Evolutionary conservation across 2,113 vertebrate genomes (phyloP).

Genomic region (Catharus bicknelli): DNA sequence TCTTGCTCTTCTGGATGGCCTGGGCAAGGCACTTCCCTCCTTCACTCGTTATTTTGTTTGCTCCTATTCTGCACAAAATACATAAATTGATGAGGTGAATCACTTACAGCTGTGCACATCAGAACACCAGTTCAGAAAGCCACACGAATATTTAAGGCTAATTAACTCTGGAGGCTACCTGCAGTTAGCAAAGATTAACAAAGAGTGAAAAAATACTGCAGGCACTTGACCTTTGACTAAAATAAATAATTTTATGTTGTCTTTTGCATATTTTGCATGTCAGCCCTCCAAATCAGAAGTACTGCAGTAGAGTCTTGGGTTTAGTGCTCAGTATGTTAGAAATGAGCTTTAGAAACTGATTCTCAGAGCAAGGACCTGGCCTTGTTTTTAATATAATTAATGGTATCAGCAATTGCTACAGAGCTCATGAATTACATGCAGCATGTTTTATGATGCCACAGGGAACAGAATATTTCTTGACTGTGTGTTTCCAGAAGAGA

Average conservation of each 20-base stretch:
- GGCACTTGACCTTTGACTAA: neutral
- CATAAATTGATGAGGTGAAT: neutral
- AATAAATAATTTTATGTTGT: neutral
- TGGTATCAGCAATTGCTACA: neutral
- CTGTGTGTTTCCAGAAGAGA: neutral
- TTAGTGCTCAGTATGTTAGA: neutral
- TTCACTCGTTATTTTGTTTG: slow-evolving; percentile 85
- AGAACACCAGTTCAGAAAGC: neutral
- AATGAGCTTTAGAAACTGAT: neutral
- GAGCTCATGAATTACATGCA: neutral
- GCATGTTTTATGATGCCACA: neutral
- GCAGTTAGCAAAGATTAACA: neutral
- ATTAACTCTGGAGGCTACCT: neutral
- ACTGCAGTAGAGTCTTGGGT: neutral
- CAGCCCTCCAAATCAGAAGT: neutral
- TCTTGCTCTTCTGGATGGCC: slow-evolving; percentile 86
- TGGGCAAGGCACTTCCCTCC: slow-evolving; percentile 85
- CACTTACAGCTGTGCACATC: neutral
- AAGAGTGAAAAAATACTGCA: neutral
- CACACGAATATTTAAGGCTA: neutral
- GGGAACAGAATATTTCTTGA: neutral
- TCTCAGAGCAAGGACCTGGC: neutral
- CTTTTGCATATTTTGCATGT: neutral
- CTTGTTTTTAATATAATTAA: neutral
- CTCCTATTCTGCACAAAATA: slow-evolving; percentile 81